These are phyloP conservation scores for Leptopilina syphax DNA, from an alignment of 2,888 invertebrate genomes.

Conservation along the genomic window DNA sequence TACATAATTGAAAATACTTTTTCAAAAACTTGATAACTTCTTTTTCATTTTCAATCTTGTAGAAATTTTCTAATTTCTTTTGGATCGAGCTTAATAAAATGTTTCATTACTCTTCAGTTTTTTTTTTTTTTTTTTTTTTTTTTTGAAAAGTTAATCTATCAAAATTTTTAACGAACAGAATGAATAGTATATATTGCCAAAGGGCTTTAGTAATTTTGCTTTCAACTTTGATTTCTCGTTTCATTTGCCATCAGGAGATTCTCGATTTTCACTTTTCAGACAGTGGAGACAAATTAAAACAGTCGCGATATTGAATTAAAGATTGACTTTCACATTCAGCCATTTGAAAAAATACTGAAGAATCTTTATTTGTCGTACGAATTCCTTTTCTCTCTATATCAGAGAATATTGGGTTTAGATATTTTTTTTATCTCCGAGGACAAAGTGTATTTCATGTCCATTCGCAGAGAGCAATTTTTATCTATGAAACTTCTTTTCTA, in stretches of 20 bases:
- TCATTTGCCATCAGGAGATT: conserved; percentile 31
- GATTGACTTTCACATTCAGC: not conserved
- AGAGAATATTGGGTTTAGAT: not conserved
- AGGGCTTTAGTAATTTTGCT: conserved; percentile 43
- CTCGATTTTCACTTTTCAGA: conserved; percentile 39
- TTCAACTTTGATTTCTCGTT: conserved; percentile 29
- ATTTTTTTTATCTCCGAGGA: not conserved
- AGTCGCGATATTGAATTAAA: conserved; percentile 46
- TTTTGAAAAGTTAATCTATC: conserved; percentile 22
- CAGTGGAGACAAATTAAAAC: conserved; percentile 46
- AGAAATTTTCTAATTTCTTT: not conserved
- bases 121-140: no score
- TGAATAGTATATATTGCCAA: conserved; percentile 36
- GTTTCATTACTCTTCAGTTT: not conserved
- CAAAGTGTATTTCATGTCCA: not conserved
- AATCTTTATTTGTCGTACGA: not conserved
- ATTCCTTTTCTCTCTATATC: not conserved
- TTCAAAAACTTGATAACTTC: no score
- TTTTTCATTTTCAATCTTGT: not conserved
- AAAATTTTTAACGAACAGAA: conserved; percentile 40
- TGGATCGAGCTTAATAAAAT: not conserved
- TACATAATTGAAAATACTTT: no score
- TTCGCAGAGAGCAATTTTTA: no score
- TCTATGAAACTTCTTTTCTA: no score
- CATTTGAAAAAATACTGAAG: not conserved